Evolutionary conservation across 2,113 vertebrate species (phyloP).

Genomic region (Osmerus mordax): DNA sequence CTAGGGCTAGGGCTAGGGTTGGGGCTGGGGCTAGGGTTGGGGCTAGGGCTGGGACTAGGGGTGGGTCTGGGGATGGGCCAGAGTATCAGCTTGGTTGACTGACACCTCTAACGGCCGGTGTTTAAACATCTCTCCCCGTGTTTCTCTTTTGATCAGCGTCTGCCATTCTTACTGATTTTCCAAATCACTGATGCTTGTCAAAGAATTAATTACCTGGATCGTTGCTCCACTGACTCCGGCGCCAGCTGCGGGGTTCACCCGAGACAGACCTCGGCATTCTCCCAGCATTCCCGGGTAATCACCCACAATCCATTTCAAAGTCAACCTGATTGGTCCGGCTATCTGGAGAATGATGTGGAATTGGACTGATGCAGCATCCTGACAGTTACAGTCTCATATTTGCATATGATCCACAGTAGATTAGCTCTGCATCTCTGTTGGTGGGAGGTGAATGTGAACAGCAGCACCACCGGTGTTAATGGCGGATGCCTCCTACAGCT

Average conservation of each 20-base stretch:
- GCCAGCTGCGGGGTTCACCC: slow-evolving; percentile 63
- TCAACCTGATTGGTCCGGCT: slow-evolving; percentile 72
- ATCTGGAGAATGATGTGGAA: slow-evolving; percentile 68
- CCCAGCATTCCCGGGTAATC: slow-evolving; percentile 70
- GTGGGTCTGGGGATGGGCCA: slow-evolving; percentile 13
- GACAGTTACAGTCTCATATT: slow-evolving; percentile 71
- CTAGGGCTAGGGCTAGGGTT: neutral
- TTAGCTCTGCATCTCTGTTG: slow-evolving; percentile 42
- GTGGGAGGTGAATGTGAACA: slow-evolving; percentile 60
- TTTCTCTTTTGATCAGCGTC: slow-evolving; percentile 73
- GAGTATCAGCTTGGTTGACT: slow-evolving; percentile 38
- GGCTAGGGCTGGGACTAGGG: neutral
- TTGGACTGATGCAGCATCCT: slow-evolving; percentile 58
- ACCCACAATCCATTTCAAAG: slow-evolving; percentile 76
- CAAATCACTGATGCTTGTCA: slow-evolving; percentile 78
- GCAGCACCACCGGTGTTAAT: slow-evolving; percentile 52
- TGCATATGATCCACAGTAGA: slow-evolving; percentile 67
- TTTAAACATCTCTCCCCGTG: slow-evolving; percentile 71
- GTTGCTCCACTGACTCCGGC: slow-evolving; percentile 63
- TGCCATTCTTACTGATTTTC: slow-evolving; percentile 78
- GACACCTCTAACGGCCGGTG: slow-evolving; percentile 55
- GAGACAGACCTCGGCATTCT: slow-evolving; percentile 62
- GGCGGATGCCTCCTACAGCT: slow-evolving; percentile 62
- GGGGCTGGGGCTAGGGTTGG: too few relatives aligned
- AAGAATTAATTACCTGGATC: slow-evolving; percentile 79